phyloP scores from a whole-genome alignment of 2,888 invertebrate species.

The Andrena praecox region DNA sequence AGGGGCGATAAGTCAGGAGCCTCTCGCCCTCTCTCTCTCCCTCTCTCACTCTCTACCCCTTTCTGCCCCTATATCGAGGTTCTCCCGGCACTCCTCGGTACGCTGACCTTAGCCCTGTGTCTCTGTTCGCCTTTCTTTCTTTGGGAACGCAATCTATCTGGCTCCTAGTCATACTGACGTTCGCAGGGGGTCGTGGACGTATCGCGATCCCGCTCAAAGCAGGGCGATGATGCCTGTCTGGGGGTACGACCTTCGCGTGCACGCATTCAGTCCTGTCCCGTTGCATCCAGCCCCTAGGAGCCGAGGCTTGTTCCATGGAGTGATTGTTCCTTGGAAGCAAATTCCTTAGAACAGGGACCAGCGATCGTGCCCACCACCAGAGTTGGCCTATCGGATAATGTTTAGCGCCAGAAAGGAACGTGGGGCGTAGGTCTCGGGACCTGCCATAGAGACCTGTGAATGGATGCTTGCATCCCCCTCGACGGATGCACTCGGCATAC shows the following conservation, averaged over 20 bases:
- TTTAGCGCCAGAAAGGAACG: no score
- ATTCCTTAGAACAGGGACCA: no score
- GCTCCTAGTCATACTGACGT: background rate
- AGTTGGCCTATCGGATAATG: no score
- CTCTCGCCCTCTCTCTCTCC: conserved; percentile 53
- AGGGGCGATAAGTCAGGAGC: conserved; percentile 74
- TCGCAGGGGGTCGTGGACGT: background rate
- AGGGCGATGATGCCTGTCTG: background rate
- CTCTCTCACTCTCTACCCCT: background rate
- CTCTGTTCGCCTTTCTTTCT: conserved; percentile 20
- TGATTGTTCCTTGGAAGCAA: background rate
- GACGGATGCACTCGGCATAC: no score
- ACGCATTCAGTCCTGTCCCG: background rate
- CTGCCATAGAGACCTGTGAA: no score
- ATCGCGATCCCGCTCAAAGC: conserved; percentile 5
- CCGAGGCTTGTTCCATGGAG: background rate
- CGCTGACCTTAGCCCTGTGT: conserved; percentile 55
- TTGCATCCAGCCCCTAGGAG: background rate
- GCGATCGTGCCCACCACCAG: no score
- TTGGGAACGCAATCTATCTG: background rate
- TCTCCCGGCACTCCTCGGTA: conserved; percentile 42
- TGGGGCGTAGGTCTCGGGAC: no score
- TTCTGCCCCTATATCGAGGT: background rate
- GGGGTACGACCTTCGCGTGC: background rate
- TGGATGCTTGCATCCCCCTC: no score